Base-by-base conservation (phyloP, 2,113 vertebrate genomes). In the Pipa parva region DNA sequence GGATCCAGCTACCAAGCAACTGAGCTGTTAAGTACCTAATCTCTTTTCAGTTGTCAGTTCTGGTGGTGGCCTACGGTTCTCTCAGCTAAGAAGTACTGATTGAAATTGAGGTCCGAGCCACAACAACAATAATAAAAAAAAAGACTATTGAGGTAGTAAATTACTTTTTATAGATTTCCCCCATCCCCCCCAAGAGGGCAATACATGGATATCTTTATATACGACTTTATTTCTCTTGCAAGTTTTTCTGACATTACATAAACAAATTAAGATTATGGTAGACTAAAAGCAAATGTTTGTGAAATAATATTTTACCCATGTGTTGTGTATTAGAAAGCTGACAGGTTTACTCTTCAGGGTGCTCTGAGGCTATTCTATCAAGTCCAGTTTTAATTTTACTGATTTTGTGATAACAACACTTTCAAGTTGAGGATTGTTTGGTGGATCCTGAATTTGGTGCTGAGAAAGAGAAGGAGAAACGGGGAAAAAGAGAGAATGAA, bases 11-110 rank as follows among this genome's bases (percentile, higher is more conserved):
- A 59, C 65, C 65, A 69, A 69, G 65, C 65, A 69, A 69, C 65
- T 69, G 57, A 69, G 65, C 65, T 69, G 65, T 69, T 69, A 69
- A 69, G 65, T 69, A 69, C 65, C 56, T 69, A 60, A 69, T 69
- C 65, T 69, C 65, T 69, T 69, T 69, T 69, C 57, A 60, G 56
- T 69, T 69, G 65, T 69, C 65, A 69, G 65, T 69, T 69, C 65
- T 69, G 65, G 65, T 69, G 65, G 65, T 69, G 65, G 65, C 65
- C 65, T 69, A 60, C 57, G 65, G 65, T 69, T 69, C 48, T 52
- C 65, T 69, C 29, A 24, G 57, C 48, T 69, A 69, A 69, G 57
- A 69, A 69, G 57, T 48, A 52, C 46, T 69, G 65, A 69, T 69
- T 69, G 65, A 69, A 69, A 69, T 69, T 69, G 65, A 69, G 65